phyloP scores from a whole-genome alignment of 2,888 invertebrate species.

The Tryphoninae sp. region DNA sequence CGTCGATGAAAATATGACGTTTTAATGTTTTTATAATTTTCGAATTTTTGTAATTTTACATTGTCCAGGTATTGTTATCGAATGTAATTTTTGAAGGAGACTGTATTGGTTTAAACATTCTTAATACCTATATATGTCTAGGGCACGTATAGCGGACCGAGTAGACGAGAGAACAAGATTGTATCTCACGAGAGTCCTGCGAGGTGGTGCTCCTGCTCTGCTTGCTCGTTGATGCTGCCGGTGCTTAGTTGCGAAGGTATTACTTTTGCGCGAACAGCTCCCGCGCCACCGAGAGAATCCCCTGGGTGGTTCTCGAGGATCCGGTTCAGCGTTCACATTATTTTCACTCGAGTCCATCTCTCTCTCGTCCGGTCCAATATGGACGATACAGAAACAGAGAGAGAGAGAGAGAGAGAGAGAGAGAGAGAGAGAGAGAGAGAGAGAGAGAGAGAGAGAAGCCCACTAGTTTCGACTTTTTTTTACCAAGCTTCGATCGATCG shows the following conservation, averaged over 20 bases:
- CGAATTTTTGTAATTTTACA: neutral
- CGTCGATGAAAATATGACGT: too few species aligned
- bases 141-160: neutral
- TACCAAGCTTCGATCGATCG: slow-evolving; percentile 26
- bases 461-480: slow-evolving; percentile 24
- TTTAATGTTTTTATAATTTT: too few species aligned
- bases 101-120: neutral
- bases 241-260: slow-evolving; percentile 29
- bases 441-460: neutral
- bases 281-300: slow-evolving; percentile 66
- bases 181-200: slow-evolving; percentile 68
- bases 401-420: neutral
- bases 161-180: slow-evolving; percentile 64
- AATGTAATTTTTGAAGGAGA: neutral
- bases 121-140: neutral
- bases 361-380: slow-evolving; percentile 15
- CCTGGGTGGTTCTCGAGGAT: slow-evolving; percentile 74
- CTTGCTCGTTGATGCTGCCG: slow-evolving; percentile 14
- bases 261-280: slow-evolving; percentile 5
- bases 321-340: slow-evolving; percentile 78
- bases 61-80: neutral
- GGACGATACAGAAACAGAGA: too few species aligned
- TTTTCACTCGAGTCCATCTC: slow-evolving; percentile 37
- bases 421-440: neutral
- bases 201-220: slow-evolving; percentile 34